phyloP scores from a whole-genome alignment of 2,888 invertebrate species.

The Aelia acuminata region DNA sequence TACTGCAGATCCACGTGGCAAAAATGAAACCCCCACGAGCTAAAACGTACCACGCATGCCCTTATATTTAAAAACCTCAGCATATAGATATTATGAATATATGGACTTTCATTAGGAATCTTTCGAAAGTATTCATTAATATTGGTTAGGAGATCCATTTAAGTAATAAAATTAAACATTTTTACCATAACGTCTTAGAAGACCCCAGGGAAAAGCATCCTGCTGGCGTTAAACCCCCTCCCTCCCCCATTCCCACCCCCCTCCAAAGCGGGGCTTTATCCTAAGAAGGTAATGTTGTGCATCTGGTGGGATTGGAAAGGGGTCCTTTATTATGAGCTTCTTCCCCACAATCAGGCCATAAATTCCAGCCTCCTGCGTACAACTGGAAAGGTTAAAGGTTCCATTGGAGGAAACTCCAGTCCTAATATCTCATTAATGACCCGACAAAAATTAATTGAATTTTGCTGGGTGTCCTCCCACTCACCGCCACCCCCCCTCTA shows the following conservation, averaged over 20 bases:
- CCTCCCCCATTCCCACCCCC: not conserved
- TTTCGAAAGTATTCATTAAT: not conserved
- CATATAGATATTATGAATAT: no score
- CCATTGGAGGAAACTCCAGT: slow-evolving; percentile 15
- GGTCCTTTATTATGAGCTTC: slow-evolving; percentile 21
- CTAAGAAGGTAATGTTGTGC: slow-evolving; percentile 16
- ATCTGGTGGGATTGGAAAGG: slow-evolving; percentile 21
- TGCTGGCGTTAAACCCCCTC: not conserved
- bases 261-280: not conserved
- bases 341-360: slow-evolving; percentile 26
- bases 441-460: slow-evolving; percentile 14
- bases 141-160: not conserved
- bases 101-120: no score
- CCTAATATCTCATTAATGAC: slow-evolving; percentile 16
- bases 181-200: not conserved
- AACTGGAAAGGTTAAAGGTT: slow-evolving; percentile 4
- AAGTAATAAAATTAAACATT: not conserved
- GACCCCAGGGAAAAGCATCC: not conserved
- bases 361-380: slow-evolving; percentile 21
- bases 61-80: no score
- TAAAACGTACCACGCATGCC: no score
- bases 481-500: not conserved
- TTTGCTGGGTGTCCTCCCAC: not conserved
- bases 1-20: no score
- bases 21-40: no score